Evolutionary conservation across 2,797 vertebrate genomes (phyloP).

Genomic region (Philypnodon macrostomus): DNA sequence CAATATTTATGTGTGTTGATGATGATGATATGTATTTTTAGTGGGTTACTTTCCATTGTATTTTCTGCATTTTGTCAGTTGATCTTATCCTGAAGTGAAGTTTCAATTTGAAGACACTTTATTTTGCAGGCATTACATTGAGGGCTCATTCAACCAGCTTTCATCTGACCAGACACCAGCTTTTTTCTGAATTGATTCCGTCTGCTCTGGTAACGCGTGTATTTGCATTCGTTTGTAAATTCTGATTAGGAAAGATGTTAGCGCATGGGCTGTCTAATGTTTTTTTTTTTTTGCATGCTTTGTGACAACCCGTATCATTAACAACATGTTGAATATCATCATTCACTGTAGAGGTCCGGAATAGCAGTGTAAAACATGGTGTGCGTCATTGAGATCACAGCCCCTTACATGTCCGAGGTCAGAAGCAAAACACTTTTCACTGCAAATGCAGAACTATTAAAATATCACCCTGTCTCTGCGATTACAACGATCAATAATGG

Average conservation of each 20-base stretch:
- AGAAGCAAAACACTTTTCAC: slow-evolving; percentile 69
- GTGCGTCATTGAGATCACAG: slow-evolving; percentile 69
- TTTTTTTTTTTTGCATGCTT: slow-evolving; percentile 5
- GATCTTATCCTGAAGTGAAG: slow-evolving; percentile 11
- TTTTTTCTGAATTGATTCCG: slow-evolving; percentile 73
- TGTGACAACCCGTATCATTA: slow-evolving; percentile 41
- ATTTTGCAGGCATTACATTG: slow-evolving; percentile 35
- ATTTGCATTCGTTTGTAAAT: background rate
- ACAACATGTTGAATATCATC: slow-evolving; percentile 62
- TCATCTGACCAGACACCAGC: slow-evolving; percentile 54
- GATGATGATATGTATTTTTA: no score
- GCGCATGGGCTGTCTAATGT: slow-evolving; percentile 10
- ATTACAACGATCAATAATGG: slow-evolving; percentile 54
- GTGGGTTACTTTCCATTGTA: no score
- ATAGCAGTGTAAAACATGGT: slow-evolving; percentile 72
- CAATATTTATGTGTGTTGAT: no score
- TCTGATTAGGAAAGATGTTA: slow-evolving; percentile 5
- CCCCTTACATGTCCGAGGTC: slow-evolving; percentile 65
- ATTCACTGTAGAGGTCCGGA: slow-evolving; percentile 53
- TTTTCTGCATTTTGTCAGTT: no score
- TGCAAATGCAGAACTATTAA: slow-evolving; percentile 52
- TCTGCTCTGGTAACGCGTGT: slow-evolving; percentile 46
- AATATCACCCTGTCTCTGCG: slow-evolving; percentile 48
- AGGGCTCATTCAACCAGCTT: slow-evolving; percentile 36
- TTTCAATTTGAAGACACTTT: slow-evolving; percentile 46